phyloP scores from a whole-genome alignment of 2,888 invertebrate genomes.

The Tetropium fuscum region DNA sequence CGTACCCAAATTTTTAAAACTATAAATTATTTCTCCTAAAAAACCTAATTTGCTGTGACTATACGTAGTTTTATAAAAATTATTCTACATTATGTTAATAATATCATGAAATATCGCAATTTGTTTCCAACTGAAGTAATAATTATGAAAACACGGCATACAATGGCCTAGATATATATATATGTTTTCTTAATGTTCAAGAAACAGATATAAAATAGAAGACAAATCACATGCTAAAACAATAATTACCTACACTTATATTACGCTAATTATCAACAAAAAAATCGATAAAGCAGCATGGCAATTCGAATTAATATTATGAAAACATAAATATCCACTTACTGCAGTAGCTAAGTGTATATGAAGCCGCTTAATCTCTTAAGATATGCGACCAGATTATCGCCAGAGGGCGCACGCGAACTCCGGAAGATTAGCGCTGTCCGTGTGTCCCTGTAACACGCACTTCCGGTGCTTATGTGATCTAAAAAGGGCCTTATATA shows the following conservation, averaged over 20 bases:
- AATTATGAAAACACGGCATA: constrained; percentile 1
- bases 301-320: constrained; percentile 19
- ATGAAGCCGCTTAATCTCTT: constrained; percentile 45
- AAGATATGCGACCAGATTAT: constrained; percentile 59
- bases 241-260: constrained; percentile 15
- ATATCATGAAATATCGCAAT: no score
- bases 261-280: constrained; percentile 19
- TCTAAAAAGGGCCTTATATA: constrained; percentile 24
- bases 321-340: constrained; percentile 27
- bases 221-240: constrained; percentile 21
- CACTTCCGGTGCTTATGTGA: constrained; percentile 54
- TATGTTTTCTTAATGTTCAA: constrained; percentile 6
- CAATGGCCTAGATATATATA: constrained; percentile 13
- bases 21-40: no score
- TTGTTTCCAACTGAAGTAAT: no score
- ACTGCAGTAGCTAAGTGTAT: constrained; percentile 23
- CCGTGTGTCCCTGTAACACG: constrained; percentile 60
- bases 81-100: no score
- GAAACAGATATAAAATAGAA: constrained; percentile 13
- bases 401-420: constrained; percentile 56
- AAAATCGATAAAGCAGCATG: constrained; percentile 24
- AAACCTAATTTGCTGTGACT: no score
- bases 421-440: constrained; percentile 62
- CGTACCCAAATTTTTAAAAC: no score
- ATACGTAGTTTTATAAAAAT: no score